These are phyloP conservation scores for Acronicta aceris DNA, from an alignment of 2,888 invertebrate genomes.

Conservation along the genomic window DNA sequence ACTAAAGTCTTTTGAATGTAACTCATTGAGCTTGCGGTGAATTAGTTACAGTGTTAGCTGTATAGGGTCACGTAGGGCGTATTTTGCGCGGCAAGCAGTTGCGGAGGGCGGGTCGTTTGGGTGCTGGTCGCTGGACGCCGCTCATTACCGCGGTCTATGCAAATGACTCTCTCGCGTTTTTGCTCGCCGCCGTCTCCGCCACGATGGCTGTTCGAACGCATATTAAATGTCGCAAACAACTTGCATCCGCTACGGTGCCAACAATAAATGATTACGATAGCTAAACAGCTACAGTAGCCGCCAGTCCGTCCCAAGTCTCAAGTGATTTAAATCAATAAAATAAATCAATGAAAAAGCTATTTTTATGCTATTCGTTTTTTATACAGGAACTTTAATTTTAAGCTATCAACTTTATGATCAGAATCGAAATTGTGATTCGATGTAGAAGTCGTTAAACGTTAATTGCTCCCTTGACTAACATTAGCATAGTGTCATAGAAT, in stretches of 20 bases:
- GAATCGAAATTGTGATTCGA: conserved; percentile 66
- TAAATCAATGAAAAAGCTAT: conserved; percentile 66
- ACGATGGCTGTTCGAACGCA: conserved; percentile 81
- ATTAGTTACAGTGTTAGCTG: conserved; percentile 46
- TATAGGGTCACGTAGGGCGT: conserved; percentile 61
- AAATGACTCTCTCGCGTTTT: conserved; percentile 86
- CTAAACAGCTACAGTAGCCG: conserved; percentile 64
- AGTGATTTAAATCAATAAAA: conserved; percentile 71
- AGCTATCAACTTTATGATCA: conserved; percentile 63
- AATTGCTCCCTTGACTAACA: conserved; percentile 67
- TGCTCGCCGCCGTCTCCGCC: conserved; percentile 76
- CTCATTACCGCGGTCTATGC: conserved; percentile 85
- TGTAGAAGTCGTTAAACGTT: conserved; percentile 71
- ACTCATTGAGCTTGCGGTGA: conserved; percentile 57
- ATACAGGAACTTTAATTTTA: conserved; percentile 58
- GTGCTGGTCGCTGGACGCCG: conserved; percentile 55
- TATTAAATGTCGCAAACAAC: conserved; percentile 86
- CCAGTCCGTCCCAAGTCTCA: conserved; percentile 48
- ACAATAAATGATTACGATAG: conserved; percentile 87
- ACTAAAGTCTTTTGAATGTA: conserved; percentile 62
- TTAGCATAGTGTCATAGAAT: conserved; percentile 73
- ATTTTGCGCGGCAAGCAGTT: conserved; percentile 63
- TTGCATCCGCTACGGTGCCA: conserved; percentile 83
- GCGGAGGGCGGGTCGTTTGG: conserved; percentile 58
- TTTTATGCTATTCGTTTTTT: conserved; percentile 55